These are phyloP conservation scores for Drosophila littoralis DNA, from an alignment of 1,140 invertebrate genomes.

Conservation along the genomic window DNA sequence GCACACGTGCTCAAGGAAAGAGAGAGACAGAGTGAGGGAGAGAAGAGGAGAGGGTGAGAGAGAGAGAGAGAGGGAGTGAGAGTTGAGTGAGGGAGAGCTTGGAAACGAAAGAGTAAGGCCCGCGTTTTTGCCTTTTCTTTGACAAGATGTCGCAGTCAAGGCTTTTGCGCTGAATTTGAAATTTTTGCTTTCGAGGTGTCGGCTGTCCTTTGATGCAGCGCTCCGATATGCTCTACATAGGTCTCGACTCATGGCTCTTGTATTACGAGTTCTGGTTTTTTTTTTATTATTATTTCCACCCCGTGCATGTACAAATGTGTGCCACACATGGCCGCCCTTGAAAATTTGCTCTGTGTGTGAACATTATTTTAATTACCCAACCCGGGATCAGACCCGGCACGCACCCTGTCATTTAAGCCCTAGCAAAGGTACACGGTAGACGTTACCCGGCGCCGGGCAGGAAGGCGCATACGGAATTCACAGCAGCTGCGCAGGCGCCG, in stretches of 20 bases:
- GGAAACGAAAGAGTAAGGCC: not conserved
- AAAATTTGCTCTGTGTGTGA: conserved; percentile 61
- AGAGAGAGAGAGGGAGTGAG: not conserved
- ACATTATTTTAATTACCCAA: conserved; percentile 79
- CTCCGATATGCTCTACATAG: conserved; percentile 59
- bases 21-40: not conserved
- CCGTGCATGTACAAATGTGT: conserved; percentile 55
- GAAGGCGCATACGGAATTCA: conserved; percentile 24
- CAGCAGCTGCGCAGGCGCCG: conserved; percentile 78
- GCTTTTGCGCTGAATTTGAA: conserved; percentile 61
- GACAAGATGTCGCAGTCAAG: conserved; percentile 52
- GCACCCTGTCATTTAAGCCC: conserved; percentile 68
- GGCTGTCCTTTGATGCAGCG: conserved; percentile 52
- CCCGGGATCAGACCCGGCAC: conserved; percentile 46
- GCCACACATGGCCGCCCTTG: conserved; percentile 76
- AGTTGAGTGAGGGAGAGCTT: not conserved
- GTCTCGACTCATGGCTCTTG: conserved; percentile 32
- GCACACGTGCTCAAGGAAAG: conserved; percentile 3
- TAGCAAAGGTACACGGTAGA: conserved; percentile 14
- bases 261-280: conserved; percentile 11
- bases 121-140: not conserved
- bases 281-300: conserved; percentile 52
- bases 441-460: not conserved
- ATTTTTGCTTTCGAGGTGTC: conserved; percentile 17
- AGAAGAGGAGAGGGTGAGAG: not conserved